A percentile compares a stretch with the other conserved stretches of the same genome.
These are phyloP conservation scores for Sebastes jordani DNA, from an alignment of 2,797 vertebrate species.

Conservation along the genomic window DNA sequence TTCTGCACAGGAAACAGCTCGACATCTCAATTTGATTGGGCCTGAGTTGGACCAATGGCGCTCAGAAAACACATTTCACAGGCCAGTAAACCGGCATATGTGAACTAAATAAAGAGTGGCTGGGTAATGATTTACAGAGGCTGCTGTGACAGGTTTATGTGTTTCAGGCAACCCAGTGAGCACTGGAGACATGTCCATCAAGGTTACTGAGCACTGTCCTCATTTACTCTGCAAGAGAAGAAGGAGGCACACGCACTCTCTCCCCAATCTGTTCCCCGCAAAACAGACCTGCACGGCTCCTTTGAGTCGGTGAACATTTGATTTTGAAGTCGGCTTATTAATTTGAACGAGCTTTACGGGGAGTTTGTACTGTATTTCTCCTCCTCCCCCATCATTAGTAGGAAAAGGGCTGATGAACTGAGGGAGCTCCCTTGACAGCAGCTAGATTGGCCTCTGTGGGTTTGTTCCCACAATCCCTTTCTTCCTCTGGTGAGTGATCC, in stretches of 20 bases:
- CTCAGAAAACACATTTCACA: conserved; percentile 82
- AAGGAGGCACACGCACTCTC: conserved; percentile 24
- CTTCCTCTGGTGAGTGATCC: conserved; percentile 71
- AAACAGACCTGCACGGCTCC: conserved; percentile 22
- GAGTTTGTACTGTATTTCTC: conserved; percentile 40
- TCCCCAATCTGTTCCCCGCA: conserved; percentile 30
- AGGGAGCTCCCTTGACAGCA: conserved; percentile 72
- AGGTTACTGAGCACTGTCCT: conserved; percentile 79
- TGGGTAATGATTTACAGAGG: conserved; percentile 83
- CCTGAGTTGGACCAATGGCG: conserved; percentile 74
- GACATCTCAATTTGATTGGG: conserved; percentile 79
- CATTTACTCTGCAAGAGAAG: conserved; percentile 70
- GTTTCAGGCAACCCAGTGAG: conserved; percentile 75
- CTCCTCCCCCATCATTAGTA: conserved; percentile 56
- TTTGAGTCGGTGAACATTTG: conserved; percentile 14
- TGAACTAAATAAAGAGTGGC: conserved; percentile 83
- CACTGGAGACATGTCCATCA: conserved; percentile 80
- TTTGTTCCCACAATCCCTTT: conserved; percentile 72
- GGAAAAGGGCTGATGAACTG: conserved; percentile 67
- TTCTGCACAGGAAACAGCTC: conserved; percentile 58
- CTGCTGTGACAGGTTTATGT: conserved; percentile 82
- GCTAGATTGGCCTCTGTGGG: conserved; percentile 67
- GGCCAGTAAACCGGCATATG: conserved; percentile 83
- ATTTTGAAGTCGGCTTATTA: conserved; percentile 53
- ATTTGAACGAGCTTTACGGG: conserved; percentile 50